Percentiles rank a stretch among this genome's conserved stretches.
These are phyloP conservation scores for Drosophila paulistorum DNA, from an alignment of 1,140 invertebrate species.

Conservation along the genomic window DNA sequence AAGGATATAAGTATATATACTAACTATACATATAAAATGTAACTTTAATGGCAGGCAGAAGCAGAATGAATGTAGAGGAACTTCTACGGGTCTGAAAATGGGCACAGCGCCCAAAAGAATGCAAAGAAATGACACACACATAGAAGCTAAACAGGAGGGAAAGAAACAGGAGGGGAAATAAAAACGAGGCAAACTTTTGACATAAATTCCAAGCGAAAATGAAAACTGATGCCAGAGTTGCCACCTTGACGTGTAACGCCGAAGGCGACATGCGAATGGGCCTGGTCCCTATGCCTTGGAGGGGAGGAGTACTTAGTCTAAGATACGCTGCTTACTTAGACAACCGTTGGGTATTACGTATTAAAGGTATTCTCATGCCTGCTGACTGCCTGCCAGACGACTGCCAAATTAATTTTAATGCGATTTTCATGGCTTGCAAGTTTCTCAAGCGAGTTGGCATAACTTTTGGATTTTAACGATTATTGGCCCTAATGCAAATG, in stretches of 20 bases:
- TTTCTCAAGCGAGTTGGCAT: slow-evolving; percentile 43
- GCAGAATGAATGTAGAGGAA: slow-evolving; percentile 35
- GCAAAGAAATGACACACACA: slow-evolving; percentile 15
- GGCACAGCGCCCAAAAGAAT: slow-evolving; percentile 32
- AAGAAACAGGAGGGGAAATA: slow-evolving; percentile 17
- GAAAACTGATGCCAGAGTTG: slow-evolving; percentile 70
- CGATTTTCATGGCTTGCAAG: slow-evolving; percentile 67
- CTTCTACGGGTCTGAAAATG: slow-evolving; percentile 28
- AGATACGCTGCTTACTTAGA: slow-evolving; percentile 41
- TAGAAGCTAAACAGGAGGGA: slow-evolving; percentile 27
- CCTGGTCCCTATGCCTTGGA: too few relatives aligned
- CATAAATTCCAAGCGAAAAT: slow-evolving; percentile 72
- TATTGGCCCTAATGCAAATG: slow-evolving; percentile 74
- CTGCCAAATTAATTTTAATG: slow-evolving; percentile 80
- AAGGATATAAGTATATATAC: slow-evolving; percentile 9
- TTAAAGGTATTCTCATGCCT: slow-evolving; percentile 10
- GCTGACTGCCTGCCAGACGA: slow-evolving; percentile 55
- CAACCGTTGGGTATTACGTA: neutral
- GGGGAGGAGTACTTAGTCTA: slow-evolving; percentile 17
- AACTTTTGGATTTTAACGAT: slow-evolving; percentile 77
- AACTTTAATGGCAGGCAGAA: slow-evolving; percentile 70
- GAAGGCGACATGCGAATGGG: neutral
- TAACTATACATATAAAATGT: slow-evolving; percentile 51
- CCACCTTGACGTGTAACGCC: slow-evolving; percentile 61
- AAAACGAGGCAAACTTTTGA: slow-evolving; percentile 72